phyloP scores from a whole-genome alignment of 1,140 invertebrate species.

The Heliconius melpomene region DNA sequence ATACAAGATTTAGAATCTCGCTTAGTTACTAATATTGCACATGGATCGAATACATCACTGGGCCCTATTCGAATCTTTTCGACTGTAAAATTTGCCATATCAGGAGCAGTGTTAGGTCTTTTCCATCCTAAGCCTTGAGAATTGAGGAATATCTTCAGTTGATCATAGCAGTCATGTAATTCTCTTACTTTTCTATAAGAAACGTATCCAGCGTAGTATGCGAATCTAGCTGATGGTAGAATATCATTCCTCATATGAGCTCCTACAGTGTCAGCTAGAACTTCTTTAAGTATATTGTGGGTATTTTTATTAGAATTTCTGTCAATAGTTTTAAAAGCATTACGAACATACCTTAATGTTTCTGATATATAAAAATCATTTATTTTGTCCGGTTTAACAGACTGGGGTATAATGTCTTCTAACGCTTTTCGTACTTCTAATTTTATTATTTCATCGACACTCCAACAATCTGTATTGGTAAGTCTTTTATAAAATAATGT shows the following conservation, averaged over 20 bases:
- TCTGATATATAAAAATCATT: constrained; percentile 70
- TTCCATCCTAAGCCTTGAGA: constrained; percentile 83
- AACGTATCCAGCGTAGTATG: constrained; percentile 83
- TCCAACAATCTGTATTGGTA: constrained; percentile 70
- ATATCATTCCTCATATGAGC: constrained; percentile 82
- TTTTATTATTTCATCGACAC: constrained; percentile 70
- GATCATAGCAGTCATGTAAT: constrained; percentile 80
- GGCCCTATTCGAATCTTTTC: constrained; percentile 59
- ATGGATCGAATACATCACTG: constrained; percentile 58
- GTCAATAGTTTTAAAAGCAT: constrained; percentile 74
- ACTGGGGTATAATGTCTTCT: constrained; percentile 66
- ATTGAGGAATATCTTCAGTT: constrained; percentile 80
- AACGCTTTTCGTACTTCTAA: constrained; percentile 74
- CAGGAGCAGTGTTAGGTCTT: constrained; percentile 57
- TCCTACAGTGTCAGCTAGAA: constrained; percentile 79
- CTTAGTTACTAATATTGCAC: constrained; percentile 55
- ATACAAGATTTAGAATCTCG: constrained; percentile 68
- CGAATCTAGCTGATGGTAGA: constrained; percentile 80
- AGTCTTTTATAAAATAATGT: constrained; percentile 69
- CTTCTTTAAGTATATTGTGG: constrained; percentile 77
- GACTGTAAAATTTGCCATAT: constrained; percentile 62
- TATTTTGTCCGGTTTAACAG: constrained; percentile 63
- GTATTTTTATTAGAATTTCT: constrained; percentile 69
- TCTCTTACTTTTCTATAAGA: constrained; percentile 79
- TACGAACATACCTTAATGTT: constrained; percentile 80